Evolutionary conservation across 2,113 vertebrate species (phyloP).

Genomic region (Camelus bactrianus): DNA sequence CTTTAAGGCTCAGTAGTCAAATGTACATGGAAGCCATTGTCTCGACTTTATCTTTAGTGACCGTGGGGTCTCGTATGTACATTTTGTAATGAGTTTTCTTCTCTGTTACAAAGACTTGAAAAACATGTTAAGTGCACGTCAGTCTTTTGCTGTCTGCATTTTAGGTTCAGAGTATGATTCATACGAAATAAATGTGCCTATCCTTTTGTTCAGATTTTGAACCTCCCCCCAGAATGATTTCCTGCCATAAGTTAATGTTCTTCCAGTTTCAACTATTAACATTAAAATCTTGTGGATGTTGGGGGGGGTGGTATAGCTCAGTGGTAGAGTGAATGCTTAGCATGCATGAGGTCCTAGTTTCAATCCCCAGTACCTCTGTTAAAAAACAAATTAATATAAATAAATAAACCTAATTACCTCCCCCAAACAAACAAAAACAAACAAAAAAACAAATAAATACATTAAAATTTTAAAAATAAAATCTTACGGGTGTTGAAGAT

Average conservation of each 20-base stretch:
- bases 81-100: conserved; percentile 67
- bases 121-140: conserved; percentile 36
- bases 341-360: too few species aligned
- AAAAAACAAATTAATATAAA: too few species aligned
- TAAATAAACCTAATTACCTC: too few species aligned
- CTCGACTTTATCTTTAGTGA: background rate
- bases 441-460: background rate
- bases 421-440: too few species aligned
- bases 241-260: conserved; percentile 44
- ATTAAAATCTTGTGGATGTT: conserved; percentile 6
- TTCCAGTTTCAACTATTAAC: conserved; percentile 38
- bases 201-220: conserved; percentile 61
- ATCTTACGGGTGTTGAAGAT: background rate
- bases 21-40: background rate
- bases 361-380: too few species aligned
- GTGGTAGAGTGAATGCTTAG: too few species aligned
- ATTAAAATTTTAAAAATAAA: conserved; percentile 65
- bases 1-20: background rate
- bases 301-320: too few species aligned
- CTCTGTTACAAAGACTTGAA: conserved; percentile 63
- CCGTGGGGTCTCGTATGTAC: background rate
- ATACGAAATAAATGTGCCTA: conserved; percentile 67
- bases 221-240: background rate
- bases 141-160: conserved; percentile 40
- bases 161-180: conserved; percentile 50